Percentiles rank a stretch among this genome's conserved stretches.
phyloP scores from a whole-genome alignment of 2,888 invertebrate genomes.

The Arenicola marina region DNA sequence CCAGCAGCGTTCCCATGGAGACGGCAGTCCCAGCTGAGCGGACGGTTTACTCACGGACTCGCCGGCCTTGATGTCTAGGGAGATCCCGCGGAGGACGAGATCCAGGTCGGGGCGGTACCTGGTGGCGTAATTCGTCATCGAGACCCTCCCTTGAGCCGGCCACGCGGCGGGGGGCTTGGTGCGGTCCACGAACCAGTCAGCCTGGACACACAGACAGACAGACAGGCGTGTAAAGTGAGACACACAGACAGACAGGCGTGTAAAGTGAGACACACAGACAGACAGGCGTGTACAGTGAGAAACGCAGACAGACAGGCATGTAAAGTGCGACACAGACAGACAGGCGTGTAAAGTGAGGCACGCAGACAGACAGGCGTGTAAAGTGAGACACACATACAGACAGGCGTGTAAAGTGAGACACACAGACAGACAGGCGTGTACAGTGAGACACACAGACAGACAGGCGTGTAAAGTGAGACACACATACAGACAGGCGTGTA shows the following conservation, averaged over 20 bases:
- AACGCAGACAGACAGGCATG: no score
- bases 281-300: neutral
- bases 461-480: no score
- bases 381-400: no score
- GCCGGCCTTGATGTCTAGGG: neutral
- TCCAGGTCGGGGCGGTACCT: neutral
- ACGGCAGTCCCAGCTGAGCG: no score
- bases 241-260: neutral
- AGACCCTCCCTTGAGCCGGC: neutral
- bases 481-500: no score
- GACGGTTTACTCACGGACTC: constrained; percentile 2
- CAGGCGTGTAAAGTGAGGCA: no score
- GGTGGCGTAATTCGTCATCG: neutral
- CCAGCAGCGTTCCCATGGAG: no score
- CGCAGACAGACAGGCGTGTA: no score
- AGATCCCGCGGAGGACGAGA: neutral
- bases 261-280: neutral
- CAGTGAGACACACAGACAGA: no score
- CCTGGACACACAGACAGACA: neutral
- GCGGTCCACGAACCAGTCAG: neutral
- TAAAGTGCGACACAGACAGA: no score
- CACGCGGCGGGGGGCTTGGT: neutral
- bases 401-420: no score
- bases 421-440: no score
- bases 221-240: neutral